phyloP scores from a whole-genome alignment of 2,113 vertebrate species.

The Paramisgurnus dabryanus region DNA sequence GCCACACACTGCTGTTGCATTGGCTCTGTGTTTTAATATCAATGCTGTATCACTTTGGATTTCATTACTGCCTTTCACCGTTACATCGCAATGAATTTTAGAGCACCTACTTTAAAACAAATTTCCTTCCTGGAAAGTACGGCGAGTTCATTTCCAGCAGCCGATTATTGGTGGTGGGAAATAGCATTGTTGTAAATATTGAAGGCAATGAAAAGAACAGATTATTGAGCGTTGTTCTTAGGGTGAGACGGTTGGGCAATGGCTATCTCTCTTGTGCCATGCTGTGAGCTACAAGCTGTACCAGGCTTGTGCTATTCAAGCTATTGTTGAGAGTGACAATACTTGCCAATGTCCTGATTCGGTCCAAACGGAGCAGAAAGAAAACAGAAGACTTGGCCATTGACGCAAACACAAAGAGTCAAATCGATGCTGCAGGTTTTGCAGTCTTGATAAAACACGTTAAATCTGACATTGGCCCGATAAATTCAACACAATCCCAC shows the following conservation, averaged over 20 bases:
- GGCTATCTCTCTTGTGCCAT: slow-evolving; percentile 36
- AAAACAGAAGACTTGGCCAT: slow-evolving; percentile 25
- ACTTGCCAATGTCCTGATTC: slow-evolving; percentile 41
- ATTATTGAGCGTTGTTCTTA: slow-evolving; percentile 30
- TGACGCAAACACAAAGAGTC: slow-evolving; percentile 31
- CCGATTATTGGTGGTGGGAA: neutral
- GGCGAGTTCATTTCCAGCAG: slow-evolving; percentile 2
- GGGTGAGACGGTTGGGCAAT: slow-evolving; percentile 29
- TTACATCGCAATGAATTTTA: neutral
- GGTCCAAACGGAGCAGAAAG: neutral
- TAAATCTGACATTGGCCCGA: neutral
- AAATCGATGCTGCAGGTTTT: slow-evolving; percentile 8
- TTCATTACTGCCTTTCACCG: slow-evolving; percentile 19
- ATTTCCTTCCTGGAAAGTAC: slow-evolving; percentile 2
- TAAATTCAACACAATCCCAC: too few relatives aligned
- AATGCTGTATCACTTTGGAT: neutral
- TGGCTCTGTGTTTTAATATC: neutral
- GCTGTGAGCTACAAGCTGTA: slow-evolving; percentile 49
- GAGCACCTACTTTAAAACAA: neutral
- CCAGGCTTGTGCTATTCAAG: slow-evolving; percentile 46
- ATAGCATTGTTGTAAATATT: slow-evolving; percentile 10
- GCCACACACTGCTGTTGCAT: neutral
- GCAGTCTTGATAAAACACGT: neutral
- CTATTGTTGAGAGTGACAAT: slow-evolving; percentile 42
- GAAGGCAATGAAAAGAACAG: slow-evolving; percentile 23